Base-by-base conservation (phyloP, 2,888 invertebrate species). In the Punctoribates punctum region DNA sequence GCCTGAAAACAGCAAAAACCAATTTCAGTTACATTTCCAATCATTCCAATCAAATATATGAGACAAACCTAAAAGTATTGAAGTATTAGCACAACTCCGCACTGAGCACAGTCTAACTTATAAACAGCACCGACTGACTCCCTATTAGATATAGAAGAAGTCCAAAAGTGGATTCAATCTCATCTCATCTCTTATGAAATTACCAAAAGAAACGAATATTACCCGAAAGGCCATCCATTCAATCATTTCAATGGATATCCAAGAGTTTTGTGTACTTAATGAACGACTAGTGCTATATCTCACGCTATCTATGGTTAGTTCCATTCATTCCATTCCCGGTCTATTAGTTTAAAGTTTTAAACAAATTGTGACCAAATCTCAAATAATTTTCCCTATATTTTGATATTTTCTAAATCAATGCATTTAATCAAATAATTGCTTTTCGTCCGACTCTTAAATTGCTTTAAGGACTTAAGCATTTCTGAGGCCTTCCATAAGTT, bases 1-100 rank as follows among this genome's bases (percentile, higher is more conserved):
- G 65, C 65, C 65, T 65, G 65, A 65, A 65, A 65, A 65, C 65
- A 65, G 65, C 65, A 34, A 65, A 65, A 65, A 65, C 65, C 65
- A 65, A 65, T 65, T 65, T 65, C 65, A 34, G 65, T 65, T 65
- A 65, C 65, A 65, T 65, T 65, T 65, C 34, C 65, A 34, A 34
- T 34, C 34, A 65, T 65, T 65, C 34, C 65, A 34, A 34, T 34
- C 34, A 65, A 65, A 65, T 34, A 34, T 65, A 65, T 65, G 65
- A 25, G 23, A 17, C 57, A 20, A 57, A 57, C 9, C 23, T 17
- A 29, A n/a, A 65, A 65, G 34, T 65, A 65, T 13, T 20, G 11
- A 23, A 25, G 25, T 57, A 57, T 57, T 57, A 11, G 15, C 34
- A 34, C 34, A 34, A 8, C 34, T 34, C 34, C 34, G 3, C 3